Percentiles rank a stretch among this genome's conserved stretches.
Conservation (phyloP, 2,888 invertebrate species). For the Rhagonycha lutea region DNA sequence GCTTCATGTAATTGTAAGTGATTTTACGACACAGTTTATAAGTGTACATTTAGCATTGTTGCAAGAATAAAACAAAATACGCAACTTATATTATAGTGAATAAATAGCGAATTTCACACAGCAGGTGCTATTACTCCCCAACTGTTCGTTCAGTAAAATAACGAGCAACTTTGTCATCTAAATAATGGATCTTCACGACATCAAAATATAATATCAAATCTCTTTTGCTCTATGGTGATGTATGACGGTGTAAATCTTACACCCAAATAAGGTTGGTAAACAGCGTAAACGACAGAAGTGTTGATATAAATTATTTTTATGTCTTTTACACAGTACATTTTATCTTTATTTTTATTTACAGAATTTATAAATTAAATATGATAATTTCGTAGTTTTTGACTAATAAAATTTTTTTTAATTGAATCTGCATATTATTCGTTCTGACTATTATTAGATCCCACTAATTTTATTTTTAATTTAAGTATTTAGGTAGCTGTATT, state of each 20-base stretch:
- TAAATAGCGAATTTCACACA: constrained; percentile 22
- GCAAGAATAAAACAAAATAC: constrained; percentile 11
- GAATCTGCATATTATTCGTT: neutral
- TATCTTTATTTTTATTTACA: neutral
- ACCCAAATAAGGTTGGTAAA: constrained; percentile 10
- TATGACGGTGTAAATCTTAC: constrained; percentile 11
- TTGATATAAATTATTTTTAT: neutral
- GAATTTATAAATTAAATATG: neutral
- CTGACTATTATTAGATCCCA: too few species aligned
- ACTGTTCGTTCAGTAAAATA: constrained; percentile 21
- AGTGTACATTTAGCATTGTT: neutral
- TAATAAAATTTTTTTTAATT: neutral
- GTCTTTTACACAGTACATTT: neutral
- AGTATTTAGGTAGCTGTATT: neutral
- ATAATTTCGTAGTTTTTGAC: neutral
- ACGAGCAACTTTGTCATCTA: constrained; percentile 29
- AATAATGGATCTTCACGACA: constrained; percentile 29
- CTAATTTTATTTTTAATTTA: neutral
- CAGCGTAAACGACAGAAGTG: constrained; percentile 1
- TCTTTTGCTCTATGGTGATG: constrained; percentile 13
- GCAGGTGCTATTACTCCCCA: constrained; percentile 24
- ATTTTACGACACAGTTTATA: neutral
- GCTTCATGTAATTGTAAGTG: neutral
- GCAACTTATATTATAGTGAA: constrained; percentile 21
- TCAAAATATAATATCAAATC: constrained; percentile 24